phyloP scores from a whole-genome alignment of 2,888 invertebrate genomes.

The Brenthis daphne region DNA sequence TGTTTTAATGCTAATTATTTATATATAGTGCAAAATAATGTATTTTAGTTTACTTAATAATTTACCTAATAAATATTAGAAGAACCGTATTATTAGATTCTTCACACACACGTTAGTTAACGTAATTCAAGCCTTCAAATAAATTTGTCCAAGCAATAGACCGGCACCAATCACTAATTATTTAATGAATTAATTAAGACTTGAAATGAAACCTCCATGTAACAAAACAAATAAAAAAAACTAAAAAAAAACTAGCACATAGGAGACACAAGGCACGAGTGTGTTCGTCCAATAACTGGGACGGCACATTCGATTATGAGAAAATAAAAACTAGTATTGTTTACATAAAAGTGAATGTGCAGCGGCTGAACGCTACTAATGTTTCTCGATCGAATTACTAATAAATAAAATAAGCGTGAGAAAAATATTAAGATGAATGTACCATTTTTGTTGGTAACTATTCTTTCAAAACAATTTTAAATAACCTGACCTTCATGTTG shows the following conservation, averaged over 20 bases:
- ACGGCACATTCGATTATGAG: constrained; percentile 49
- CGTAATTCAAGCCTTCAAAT: too few relatives aligned
- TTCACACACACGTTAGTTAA: neutral
- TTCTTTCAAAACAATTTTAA: too few relatives aligned
- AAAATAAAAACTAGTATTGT: constrained; percentile 51
- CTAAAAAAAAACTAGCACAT: constrained; percentile 28
- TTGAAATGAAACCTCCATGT: constrained; percentile 31
- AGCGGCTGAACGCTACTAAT: constrained; percentile 41
- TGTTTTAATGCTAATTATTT: too few relatives aligned
- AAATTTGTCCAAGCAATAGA: neutral
- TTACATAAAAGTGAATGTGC: constrained; percentile 43
- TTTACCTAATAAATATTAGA: constrained; percentile 4
- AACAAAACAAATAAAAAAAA: constrained; percentile 14
- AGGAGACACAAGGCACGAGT: constrained; percentile 19
- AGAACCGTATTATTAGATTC: neutral
- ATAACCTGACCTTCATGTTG: too few relatives aligned
- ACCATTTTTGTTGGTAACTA: too few relatives aligned
- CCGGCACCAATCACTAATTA: constrained; percentile 4
- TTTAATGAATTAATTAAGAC: constrained; percentile 7
- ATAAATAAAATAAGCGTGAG: neutral
- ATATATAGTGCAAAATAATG: too few relatives aligned
- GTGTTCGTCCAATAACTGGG: constrained; percentile 28
- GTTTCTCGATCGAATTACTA: constrained; percentile 43
- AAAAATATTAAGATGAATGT: too few relatives aligned
- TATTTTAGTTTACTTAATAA: constrained; percentile 6